Evolutionary conservation across 2,797 vertebrate species (phyloP).

Genomic region (Kryptolebias ocellatus): DNA sequence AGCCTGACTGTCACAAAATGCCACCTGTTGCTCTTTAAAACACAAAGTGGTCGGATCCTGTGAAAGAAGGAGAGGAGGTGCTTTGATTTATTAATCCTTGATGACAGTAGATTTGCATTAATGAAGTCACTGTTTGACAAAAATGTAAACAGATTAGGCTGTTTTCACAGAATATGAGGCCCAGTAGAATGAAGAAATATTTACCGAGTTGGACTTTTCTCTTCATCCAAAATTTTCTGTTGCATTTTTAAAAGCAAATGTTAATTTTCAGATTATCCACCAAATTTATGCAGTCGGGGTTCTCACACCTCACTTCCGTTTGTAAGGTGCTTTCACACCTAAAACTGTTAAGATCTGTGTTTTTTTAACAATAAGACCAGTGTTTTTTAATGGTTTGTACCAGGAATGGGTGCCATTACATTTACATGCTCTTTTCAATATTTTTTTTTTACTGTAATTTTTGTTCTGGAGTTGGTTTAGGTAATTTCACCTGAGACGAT

Average conservation of each 20-base stretch:
- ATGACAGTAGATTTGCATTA: slow-evolving; percentile 34
- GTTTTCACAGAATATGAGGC: slow-evolving; percentile 5
- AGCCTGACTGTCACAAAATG: slow-evolving; percentile 28
- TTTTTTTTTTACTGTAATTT: no score
- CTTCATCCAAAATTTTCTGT: neutral
- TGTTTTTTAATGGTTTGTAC: no score
- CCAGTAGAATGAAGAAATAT: neutral
- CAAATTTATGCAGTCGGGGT: neutral
- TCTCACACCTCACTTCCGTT: no score
- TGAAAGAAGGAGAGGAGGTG: slow-evolving; percentile 11
- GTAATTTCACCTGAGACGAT: no score
- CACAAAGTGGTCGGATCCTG: neutral
- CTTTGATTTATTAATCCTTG: slow-evolving; percentile 19
- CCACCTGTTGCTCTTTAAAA: slow-evolving; percentile 15
- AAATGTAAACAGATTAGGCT: slow-evolving; percentile 26
- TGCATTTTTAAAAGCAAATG: neutral
- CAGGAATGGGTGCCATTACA: no score
- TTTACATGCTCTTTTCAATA: no score
- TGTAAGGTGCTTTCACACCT: no score
- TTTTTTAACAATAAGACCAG: no score
- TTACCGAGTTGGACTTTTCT: neutral
- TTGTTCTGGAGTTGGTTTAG: no score
- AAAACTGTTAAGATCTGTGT: no score
- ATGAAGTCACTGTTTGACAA: slow-evolving; percentile 21
- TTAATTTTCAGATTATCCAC: neutral